These are phyloP conservation scores for Nasonia longicornis DNA, from an alignment of 1,140 invertebrate species.

Conservation along the genomic window DNA sequence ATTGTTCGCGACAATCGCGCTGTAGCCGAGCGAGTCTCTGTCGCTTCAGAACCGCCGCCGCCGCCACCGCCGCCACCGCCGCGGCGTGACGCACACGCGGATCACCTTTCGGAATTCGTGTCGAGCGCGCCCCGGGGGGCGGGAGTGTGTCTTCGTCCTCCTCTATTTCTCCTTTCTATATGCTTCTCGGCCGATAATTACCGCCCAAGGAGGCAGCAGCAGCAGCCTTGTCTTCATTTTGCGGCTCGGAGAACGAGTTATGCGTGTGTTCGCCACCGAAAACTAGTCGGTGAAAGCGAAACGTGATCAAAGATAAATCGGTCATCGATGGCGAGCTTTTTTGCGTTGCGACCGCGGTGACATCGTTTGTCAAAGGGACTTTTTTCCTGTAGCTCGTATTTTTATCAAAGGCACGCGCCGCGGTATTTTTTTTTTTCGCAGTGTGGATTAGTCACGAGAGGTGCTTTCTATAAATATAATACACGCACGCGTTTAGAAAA, in stretches of 20 bases:
- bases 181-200: conserved; percentile 60
- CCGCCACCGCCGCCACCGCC: not conserved
- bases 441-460: not conserved
- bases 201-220: conserved; percentile 54
- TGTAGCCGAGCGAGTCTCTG: not conserved
- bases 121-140: conserved; percentile 61
- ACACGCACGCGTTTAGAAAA: not conserved
- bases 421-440: no score
- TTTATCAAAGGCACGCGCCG: no score
- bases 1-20: conserved; percentile 5
- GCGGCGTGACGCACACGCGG: conserved; percentile 54
- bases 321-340: not conserved
- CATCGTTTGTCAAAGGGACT: conserved; percentile 15
- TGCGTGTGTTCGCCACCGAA: conserved; percentile 21
- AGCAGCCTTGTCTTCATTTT: conserved; percentile 51
- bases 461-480: not conserved
- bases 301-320: conserved; percentile 36
- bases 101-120: conserved; percentile 65
- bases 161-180: not conserved
- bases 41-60: not conserved
- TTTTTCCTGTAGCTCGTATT: not conserved
- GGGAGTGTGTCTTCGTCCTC: conserved; percentile 45
- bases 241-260: not conserved
- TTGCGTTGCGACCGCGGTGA: not conserved
- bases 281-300: conserved; percentile 36